Evolutionary conservation across 2,113 vertebrate genomes (phyloP).

Genomic region (Sinocyclocheilus anophthalmus): DNA sequence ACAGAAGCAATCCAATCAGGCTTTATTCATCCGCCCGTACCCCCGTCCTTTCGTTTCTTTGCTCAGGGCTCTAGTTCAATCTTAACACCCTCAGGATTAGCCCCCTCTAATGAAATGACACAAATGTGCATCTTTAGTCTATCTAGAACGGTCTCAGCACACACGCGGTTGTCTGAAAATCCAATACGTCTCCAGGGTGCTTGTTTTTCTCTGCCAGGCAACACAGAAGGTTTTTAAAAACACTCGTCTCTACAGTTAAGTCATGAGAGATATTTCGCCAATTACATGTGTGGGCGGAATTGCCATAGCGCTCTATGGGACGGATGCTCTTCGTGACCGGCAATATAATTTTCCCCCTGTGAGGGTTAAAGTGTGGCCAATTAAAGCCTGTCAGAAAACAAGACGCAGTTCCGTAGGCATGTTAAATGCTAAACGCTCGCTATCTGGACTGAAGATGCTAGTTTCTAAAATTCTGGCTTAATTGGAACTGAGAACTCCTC

Average conservation of each 20-base stretch:
- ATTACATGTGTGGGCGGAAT: constrained; percentile 48
- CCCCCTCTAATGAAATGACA: constrained; percentile 44
- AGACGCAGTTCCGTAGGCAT: not conserved
- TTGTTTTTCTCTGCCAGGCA: constrained; percentile 34
- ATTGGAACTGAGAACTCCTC: constrained; percentile 15
- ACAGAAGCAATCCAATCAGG: constrained; percentile 49
- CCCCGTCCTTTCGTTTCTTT: not conserved
- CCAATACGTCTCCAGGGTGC: constrained; percentile 15
- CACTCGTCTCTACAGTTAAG: constrained; percentile 34
- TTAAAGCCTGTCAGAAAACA: constrained; percentile 39
- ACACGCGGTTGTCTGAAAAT: not conserved
- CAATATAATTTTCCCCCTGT: constrained; percentile 39
- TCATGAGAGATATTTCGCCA: constrained; percentile 32
- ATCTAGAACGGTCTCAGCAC: constrained; percentile 32
- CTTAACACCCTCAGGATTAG: constrained; percentile 42
- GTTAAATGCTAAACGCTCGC: constrained; percentile 21
- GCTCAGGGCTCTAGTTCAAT: constrained; percentile 33
- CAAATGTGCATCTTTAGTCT: constrained; percentile 21
- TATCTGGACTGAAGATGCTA: not conserved
- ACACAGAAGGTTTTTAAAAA: constrained; percentile 42
- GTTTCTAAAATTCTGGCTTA: constrained; percentile 3
- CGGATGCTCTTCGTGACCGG: not conserved
- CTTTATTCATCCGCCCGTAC: constrained; percentile 20
- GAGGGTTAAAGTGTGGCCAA: constrained; percentile 38
- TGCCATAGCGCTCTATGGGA: not conserved